phyloP scores from a whole-genome alignment of 1,140 invertebrate genomes.

The Thalassaphorura encarpata region DNA sequence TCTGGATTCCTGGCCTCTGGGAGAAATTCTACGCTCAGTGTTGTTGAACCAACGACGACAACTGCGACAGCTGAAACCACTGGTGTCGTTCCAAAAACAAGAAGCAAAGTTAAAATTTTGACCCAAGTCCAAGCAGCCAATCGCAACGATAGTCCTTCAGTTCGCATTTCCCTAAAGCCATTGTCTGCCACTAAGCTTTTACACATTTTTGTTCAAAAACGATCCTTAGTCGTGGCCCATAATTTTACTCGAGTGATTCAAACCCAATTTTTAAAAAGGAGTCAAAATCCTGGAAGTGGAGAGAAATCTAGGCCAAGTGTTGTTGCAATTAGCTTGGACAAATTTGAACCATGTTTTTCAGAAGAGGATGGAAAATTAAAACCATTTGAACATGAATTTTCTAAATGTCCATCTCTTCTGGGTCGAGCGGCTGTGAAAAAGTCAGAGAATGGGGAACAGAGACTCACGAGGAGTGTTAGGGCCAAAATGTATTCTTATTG shows the following conservation, averaged over 20 bases:
- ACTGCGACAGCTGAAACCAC: not conserved
- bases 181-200: conserved; percentile 14
- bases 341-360: conserved; percentile 6
- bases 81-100: not conserved
- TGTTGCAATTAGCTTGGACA: not conserved
- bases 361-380: conserved; percentile 14
- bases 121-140: conserved; percentile 20
- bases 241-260: conserved; percentile 1
- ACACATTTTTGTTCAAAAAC: conserved; percentile 10
- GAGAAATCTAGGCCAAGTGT: not conserved
- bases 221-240: conserved; percentile 2
- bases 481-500: conserved; percentile 25
- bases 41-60: not conserved
- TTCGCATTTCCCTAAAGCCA: conserved; percentile 20
- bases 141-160: conserved; percentile 21
- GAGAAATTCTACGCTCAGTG: not conserved
- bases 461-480: conserved; percentile 17
- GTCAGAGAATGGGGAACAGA: conserved; percentile 15
- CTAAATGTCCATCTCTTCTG: conserved; percentile 17
- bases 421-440: conserved; percentile 25
- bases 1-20: not conserved
- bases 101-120: conserved; percentile 22
- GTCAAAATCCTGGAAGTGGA: not conserved
- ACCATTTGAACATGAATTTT: conserved; percentile 12
- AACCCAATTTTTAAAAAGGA: not conserved